Evolutionary conservation across 1,140 invertebrate species (phyloP), one percentile per base, ranked within the genome.

Genomic region (Hylaeus anthracinus): DNA sequence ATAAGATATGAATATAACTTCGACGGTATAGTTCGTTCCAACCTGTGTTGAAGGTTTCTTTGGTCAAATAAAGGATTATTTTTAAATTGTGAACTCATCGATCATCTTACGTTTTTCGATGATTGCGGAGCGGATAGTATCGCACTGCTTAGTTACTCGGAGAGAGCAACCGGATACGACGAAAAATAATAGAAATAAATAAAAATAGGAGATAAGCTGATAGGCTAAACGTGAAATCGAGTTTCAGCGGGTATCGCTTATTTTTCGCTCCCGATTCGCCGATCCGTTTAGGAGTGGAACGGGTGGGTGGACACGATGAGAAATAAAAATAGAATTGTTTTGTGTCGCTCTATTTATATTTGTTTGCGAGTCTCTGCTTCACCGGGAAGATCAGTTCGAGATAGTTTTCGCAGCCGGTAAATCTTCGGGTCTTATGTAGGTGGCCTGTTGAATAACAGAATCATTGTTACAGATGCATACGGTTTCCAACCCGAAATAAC

Each of bases 291-390:
- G 9, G 64, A 67, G 56, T 61, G 72, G 39, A 55, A 80, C 63
- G 26, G 43, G 72, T 80, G 79, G 79, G 79, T 81, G 74, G 60
- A n/a, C 15, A 71, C 67, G 60, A 78, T 78, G 69, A 64, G 73
- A 84, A 81, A 64, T 79, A 75, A 85, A 86, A 83, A 85, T 85
- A 86, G 80, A 67, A 67, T 83, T 82, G 83, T 69, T 86, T 80
- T 79, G 72, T 63, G 58, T 79, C 75, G 63, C 12, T 79, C 61
- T 86, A 86, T 85, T 85, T 83, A 86, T 85, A 86, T 86, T 85
- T 81, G 77, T 85, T 85, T 66, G 53, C 66, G 61, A 74, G 78
- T 67, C 64, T 64, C 77, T 37, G 65, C 55, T 67, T 14, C 55
- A 75, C 55, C 55, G 63, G 55, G 72, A 75, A 61, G 55, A 79